Base-by-base conservation (phyloP, 2,888 invertebrate genomes). In the Parnassius glacialis region DNA sequence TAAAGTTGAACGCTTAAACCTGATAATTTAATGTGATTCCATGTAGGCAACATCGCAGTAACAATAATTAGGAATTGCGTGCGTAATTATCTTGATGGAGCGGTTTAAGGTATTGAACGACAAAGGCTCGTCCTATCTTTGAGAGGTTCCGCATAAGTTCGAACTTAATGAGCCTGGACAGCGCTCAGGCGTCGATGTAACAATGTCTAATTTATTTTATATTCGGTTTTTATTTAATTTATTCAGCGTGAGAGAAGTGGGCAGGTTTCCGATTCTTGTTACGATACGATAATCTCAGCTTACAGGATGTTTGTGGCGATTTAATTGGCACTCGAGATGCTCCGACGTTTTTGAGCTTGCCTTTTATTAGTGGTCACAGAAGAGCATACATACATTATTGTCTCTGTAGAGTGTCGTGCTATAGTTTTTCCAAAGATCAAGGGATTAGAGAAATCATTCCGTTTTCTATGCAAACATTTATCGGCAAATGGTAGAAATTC, bases 321-420 rank as follows among this genome's bases (percentile, higher is more conserved):
- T 90, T 91, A 91, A 91, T 91, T 91, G 90, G 90, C 89, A 86
- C 83, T 82, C 82, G 83, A 81, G 84, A 84, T 85, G 82, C 81
- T 78, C 74, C 75, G 77, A 77, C 78, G 80, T 80, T 84, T 83
- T 82, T 83, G 80, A 78, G 76, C 74, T 76, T 75, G 74, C 76
- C 76, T 81, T 81, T 87, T 87, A 84, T 84, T 86, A 81, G 77
- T 74, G 77, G 73, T 78, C 80, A 65, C 57, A 56, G 65, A 79
- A 79, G 79, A 77, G 78, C 75, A 75, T 75, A 76, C 77, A 73
- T 70, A 76, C 76, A 75, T 76, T 75, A 74, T 72, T 74, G 77
- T 74, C 71, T 16, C 55, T 34, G 53, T 51, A 57, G 34, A 44
- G 52, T 59, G 52, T 34, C 48, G 45, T 13, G 20, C 55, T 50